Conservation (phyloP, 2,797 vertebrate species). For the Microtus californicus region DNA sequence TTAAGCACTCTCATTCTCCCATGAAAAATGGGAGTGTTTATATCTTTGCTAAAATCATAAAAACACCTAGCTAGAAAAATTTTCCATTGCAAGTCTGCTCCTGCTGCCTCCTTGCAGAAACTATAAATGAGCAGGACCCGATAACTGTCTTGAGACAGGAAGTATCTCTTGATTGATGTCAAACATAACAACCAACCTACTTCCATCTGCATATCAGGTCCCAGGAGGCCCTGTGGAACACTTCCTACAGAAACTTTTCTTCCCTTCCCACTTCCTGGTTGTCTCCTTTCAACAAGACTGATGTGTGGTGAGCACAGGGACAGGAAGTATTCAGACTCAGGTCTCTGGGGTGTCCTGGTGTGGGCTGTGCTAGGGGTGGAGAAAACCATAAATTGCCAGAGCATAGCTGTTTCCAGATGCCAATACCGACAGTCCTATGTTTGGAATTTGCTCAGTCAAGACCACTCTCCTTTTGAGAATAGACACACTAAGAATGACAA, state of each 20-base stretch:
- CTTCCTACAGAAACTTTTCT: not conserved
- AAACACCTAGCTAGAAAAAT: constrained; percentile 61
- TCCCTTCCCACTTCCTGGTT: not conserved
- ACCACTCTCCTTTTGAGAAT: constrained; percentile 15
- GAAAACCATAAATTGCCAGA: not conserved
- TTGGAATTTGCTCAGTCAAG: not conserved
- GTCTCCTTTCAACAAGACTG: not conserved
- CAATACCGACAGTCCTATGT: not conserved
- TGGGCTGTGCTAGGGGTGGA: not conserved
- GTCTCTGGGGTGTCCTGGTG: not conserved
- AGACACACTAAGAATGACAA: not conserved
- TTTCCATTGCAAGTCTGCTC: constrained; percentile 64
- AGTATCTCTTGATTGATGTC: constrained; percentile 27
- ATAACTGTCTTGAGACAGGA: constrained; percentile 57
- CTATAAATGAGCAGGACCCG: constrained; percentile 59
- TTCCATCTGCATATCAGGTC: not conserved
- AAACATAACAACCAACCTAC: not conserved
- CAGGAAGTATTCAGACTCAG: not conserved
- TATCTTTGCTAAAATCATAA: constrained; percentile 55
- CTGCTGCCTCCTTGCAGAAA: constrained; percentile 72
- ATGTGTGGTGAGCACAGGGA: not conserved
- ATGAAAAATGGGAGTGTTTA: constrained; percentile 51
- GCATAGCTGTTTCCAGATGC: not conserved
- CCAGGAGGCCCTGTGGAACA: not conserved
- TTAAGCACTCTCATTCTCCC: constrained; percentile 34